These are phyloP conservation scores for Heliconius himera DNA, from an alignment of 1,140 invertebrate genomes.

Conservation along the genomic window DNA sequence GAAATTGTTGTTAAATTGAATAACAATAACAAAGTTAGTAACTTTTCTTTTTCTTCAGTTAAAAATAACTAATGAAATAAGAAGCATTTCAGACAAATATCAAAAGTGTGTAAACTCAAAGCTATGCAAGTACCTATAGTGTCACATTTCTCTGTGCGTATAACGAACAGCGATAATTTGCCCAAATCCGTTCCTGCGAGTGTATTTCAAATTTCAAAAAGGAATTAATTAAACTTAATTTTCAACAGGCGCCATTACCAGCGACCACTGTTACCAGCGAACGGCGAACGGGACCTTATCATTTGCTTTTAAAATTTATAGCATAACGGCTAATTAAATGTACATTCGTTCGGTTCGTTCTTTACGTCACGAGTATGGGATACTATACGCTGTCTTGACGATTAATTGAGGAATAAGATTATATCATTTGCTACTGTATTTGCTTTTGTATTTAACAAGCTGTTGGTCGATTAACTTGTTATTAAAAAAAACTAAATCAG, in stretches of 20 bases:
- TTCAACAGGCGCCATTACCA: conserved; percentile 65
- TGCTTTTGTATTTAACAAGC: not conserved
- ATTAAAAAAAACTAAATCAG: too few relatives aligned
- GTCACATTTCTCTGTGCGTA: conserved; percentile 27
- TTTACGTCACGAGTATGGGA: conserved; percentile 63
- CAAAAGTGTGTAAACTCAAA: not conserved
- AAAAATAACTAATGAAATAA: not conserved
- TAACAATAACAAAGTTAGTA: too few relatives aligned
- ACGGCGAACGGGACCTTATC: conserved; percentile 72
- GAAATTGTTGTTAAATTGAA: too few relatives aligned
- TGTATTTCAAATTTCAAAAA: conserved; percentile 47
- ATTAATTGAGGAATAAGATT: not conserved
- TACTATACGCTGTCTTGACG: conserved; percentile 34
- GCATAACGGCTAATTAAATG: conserved; percentile 77
- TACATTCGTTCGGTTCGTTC: conserved; percentile 63
- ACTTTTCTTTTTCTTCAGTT: not conserved
- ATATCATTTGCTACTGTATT: not conserved
- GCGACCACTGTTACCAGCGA: conserved; percentile 56
- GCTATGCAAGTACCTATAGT: conserved; percentile 16
- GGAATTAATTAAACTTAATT: conserved; percentile 76
- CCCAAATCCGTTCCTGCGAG: conserved; percentile 44
- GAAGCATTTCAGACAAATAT: conserved; percentile 27
- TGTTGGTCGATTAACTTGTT: not conserved
- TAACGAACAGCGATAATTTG: conserved; percentile 41
- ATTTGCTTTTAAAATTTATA: conserved; percentile 75